Percentiles rank a stretch among this genome's conserved stretches.
phyloP scores from a whole-genome alignment of 2,888 invertebrate species.

The Tridacna gigas region DNA sequence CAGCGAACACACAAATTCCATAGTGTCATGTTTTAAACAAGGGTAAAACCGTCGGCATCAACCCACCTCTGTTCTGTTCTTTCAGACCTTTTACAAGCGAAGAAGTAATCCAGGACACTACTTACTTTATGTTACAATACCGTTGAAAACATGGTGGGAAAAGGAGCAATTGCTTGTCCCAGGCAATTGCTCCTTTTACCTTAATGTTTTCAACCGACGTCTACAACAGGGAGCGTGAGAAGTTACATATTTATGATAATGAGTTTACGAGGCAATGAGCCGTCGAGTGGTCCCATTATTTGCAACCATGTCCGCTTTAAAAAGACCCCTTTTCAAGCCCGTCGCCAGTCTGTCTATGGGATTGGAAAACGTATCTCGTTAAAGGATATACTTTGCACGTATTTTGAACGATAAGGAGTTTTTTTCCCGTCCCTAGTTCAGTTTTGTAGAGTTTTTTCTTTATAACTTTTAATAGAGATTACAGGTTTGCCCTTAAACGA shows the following conservation, averaged over 20 bases:
- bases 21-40: too few species aligned
- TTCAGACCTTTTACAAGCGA: too few species aligned
- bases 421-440: background rate
- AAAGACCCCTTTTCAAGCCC: conserved; percentile 9
- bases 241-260: background rate
- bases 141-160: background rate
- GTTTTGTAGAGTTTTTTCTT: background rate
- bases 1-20: too few species aligned
- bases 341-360: conserved; percentile 22
- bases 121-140: background rate
- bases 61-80: too few species aligned
- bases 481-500: background rate
- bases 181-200: background rate
- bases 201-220: background rate
- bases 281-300: conserved; percentile 21
- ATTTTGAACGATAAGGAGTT: background rate
- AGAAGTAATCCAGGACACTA: too few species aligned
- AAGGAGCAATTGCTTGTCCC: background rate
- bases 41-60: too few species aligned
- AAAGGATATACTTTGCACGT: conserved; percentile 4
- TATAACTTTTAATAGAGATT: background rate
- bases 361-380: conserved; percentile 17
- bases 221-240: background rate
- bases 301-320: conserved; percentile 19
- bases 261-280: conserved; percentile 19